Evolutionary conservation across 1,140 invertebrate species (phyloP).

Genomic region (Drosophila willistoni): DNA sequence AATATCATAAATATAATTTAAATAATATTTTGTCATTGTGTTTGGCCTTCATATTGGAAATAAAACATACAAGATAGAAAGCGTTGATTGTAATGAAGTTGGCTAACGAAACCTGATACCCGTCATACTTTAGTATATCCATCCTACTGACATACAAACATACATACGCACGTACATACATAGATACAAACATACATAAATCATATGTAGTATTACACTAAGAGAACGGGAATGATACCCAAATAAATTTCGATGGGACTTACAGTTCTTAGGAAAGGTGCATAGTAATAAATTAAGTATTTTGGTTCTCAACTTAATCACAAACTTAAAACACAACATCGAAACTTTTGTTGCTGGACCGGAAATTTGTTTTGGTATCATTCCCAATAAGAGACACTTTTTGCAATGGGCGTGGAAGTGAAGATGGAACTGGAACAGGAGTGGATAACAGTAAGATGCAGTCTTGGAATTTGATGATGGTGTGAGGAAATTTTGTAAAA

Average conservation of each 20-base stretch:
- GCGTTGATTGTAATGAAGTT: conserved; percentile 1
- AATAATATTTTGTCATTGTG: not conserved
- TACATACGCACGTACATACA: conserved; percentile 3
- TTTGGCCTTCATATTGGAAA: not conserved
- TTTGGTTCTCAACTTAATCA: too few species aligned
- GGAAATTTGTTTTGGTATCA: not conserved
- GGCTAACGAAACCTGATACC: not conserved
- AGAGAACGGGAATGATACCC: conserved; percentile 1
- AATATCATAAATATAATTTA: not conserved
- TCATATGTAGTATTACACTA: conserved; percentile 1
- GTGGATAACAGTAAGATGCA: conserved; percentile 35
- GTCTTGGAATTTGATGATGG: conserved; percentile 12
- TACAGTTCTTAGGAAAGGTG: not conserved
- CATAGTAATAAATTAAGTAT: too few species aligned
- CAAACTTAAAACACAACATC: not conserved
- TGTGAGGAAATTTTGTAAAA: conserved; percentile 26
- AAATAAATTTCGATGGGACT: not conserved
- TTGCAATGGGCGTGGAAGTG: conserved; percentile 13
- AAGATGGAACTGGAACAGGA: conserved; percentile 8
- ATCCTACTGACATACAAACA: conserved; percentile 17
- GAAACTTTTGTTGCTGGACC: not conserved
- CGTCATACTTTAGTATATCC: conserved; percentile 1
- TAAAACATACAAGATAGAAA: not conserved
- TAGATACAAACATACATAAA: conserved; percentile 5
- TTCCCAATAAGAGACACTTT: not conserved